Base-by-base conservation (phyloP, 2,797 vertebrate species). In the Echiichthys vipera region DNA sequence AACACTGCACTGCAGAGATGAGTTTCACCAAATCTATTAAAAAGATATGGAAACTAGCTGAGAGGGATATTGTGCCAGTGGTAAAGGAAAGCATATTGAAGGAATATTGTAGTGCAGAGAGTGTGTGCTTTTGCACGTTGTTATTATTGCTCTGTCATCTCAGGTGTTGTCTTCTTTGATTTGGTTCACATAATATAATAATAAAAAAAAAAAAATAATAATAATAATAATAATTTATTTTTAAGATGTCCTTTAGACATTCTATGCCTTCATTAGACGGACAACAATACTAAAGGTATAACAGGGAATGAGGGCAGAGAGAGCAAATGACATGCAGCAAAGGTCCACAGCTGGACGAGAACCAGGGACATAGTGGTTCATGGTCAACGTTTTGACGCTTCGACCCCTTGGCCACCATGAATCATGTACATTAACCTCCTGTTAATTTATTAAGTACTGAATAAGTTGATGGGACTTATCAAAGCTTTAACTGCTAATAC, bases 1-100 rank as follows among this genome's bases (percentile, higher is more conserved):
- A 69, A 42, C 24, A 50, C 11, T 25, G n/a, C 34, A 68, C 17
- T 73, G 20, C 1, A 18, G 37, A 58, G 22, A 61, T 47, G 49
- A 24, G 40, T 32, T 65, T 57, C 5, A 43, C 11, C 0, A 5
- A 39, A 54, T 61, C 4, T 24, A 46, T 55, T 32, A 13, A 66
- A 65, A 36, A 36, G 9, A 64, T n/a, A 45, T 32, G 32, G 9
- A 27, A 18, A 49, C 18, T 3, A n/a, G 11, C 7, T 56, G 13
- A 18, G 27, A 40, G 10, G 22, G 37, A 43, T n/a, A n/a, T 6
- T 29, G 45, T 40, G 30, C 18, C 15, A 27, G 15, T 13, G 20
- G 8, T n/a, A 20, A 57, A 42, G 13, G 6, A 55, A 43, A 62
- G 7, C 53, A n/a, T n/a, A n/a, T n/a, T n/a, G n/a, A n/a, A n/a